Conservation (phyloP, 2,888 invertebrate genomes). For the Galeruca laticollis region DNA sequence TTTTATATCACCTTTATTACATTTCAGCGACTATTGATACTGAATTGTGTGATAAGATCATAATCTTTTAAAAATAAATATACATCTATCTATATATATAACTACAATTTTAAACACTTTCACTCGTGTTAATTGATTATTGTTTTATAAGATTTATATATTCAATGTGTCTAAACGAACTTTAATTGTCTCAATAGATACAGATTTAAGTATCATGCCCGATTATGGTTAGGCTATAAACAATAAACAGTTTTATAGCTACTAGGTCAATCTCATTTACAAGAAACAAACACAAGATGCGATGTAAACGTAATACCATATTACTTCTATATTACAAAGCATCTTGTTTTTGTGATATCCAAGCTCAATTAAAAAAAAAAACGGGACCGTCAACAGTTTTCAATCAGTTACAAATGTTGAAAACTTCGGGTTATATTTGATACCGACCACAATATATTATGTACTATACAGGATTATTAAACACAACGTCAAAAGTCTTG, state of each 20-base stretch:
- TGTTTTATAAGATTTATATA: background rate
- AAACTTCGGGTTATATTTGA: no score
- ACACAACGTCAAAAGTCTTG: no score
- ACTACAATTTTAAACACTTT: background rate
- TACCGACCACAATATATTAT: no score
- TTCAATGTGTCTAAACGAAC: slow-evolving; percentile 10
- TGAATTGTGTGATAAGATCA: no score
- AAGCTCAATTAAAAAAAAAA: no score
- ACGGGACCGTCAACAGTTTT: no score
- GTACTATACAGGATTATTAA: no score
- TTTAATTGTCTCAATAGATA: slow-evolving; percentile 21
- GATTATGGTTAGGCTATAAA: slow-evolving; percentile 1
- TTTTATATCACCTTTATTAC: no score
- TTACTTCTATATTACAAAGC: background rate
- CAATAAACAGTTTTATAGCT: slow-evolving; percentile 1
- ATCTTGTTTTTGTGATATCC: background rate
- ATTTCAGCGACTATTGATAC: no score
- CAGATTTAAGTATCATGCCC: slow-evolving; percentile 15
- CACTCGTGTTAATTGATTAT: background rate
- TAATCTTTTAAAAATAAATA: no score
- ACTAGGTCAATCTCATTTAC: slow-evolving; percentile 7
- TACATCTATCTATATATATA: background rate
- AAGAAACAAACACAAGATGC: slow-evolving; percentile 2
- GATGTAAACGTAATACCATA: slow-evolving; percentile 1
- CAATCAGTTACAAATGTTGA: no score